A percentile compares a stretch with the other conserved stretches of the same genome.
phyloP scores from a whole-genome alignment of 2,888 invertebrate species.

The Andrena camellia region DNA sequence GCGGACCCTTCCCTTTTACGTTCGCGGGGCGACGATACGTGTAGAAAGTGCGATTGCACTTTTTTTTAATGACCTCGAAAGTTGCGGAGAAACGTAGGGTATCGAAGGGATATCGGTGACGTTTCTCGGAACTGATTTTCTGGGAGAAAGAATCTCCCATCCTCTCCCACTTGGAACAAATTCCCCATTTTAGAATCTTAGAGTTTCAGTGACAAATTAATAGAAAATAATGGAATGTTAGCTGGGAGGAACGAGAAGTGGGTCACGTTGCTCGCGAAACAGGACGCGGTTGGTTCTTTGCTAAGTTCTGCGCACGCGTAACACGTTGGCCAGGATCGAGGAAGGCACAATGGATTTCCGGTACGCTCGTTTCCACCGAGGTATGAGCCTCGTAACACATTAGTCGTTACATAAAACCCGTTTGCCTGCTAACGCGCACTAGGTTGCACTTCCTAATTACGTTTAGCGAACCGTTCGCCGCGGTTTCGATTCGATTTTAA shows the following conservation, averaged over 20 bases:
- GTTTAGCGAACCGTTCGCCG: not conserved
- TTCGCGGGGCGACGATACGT: constrained; percentile 20
- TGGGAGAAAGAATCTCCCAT: not conserved
- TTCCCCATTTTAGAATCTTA: not conserved
- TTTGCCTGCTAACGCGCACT: not conserved
- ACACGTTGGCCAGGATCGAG: not conserved
- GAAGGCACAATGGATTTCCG: constrained; percentile 43
- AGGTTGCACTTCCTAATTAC: not conserved
- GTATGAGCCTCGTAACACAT: constrained; percentile 1
- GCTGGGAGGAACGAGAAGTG: not conserved
- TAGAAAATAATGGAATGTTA: not conserved
- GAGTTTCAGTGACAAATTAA: not conserved
- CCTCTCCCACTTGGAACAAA: not conserved
- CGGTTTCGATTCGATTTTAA: too few relatives aligned
- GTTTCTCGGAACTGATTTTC: not conserved
- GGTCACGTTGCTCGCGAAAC: constrained; percentile 1
- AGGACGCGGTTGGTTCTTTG: constrained; percentile 2
- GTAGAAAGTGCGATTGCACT: constrained; percentile 41
- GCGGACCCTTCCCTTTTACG: constrained; percentile 25
- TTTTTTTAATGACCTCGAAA: constrained; percentile 32
- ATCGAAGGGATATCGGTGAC: not conserved
- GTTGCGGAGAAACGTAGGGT: not conserved
- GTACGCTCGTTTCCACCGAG: constrained; percentile 23
- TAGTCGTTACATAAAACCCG: constrained; percentile 30
- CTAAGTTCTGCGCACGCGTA: constrained; percentile 12